Evolutionary conservation across 2,797 vertebrate species (phyloP), one percentile per base, ranked within the genome.

Genomic region (Hafferia zeledoni): DNA sequence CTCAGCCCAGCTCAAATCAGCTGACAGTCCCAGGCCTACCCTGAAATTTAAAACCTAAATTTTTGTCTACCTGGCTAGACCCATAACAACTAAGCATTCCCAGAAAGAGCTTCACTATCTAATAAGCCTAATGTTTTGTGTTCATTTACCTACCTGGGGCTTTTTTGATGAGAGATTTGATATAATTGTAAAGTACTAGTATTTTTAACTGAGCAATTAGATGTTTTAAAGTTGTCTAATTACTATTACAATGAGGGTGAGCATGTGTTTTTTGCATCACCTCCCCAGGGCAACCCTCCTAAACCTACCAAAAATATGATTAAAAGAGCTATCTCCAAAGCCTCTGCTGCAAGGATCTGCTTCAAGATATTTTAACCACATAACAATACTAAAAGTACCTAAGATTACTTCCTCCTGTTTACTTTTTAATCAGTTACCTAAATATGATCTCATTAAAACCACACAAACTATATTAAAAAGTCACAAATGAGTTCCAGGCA

Each of bases 121-220:
- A 16, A 69, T 39, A 72, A 87, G 39, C 5, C 0, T 22, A 41
- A 24, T 0, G 1, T 30, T 65, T 22, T 4, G 1, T 39, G 12
- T 12, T 76, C 7, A 31, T 60, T 68, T 77, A 28, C 4, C 10
- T 37, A 3, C 8, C 3, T 9, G 13, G 17, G n/a, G 19, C 55
- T 64, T 56, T 70, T 43, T 5, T 50, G 31, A 31, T 43, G 33
- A 63, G 71, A 65, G 23, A 37, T 44, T 37, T 0, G 3, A 20
- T 39, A 24, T 17, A 52, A 49, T 22, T 89, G 6, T 12, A 16
- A 76, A 47, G 41, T 24, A 44, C 3, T 65, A 17, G 13, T 60
- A 12, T 27, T 83, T 70, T 74, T 53, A 49, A 14, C 41, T 64
- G 49, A 85, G 13, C 6, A 44, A 19, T 59, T 28, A 37, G 3